A percentile compares a stretch with the other conserved stretches of the same genome.
phyloP scores from a whole-genome alignment of 2,888 invertebrate genomes.

The Eupithecia vulgata region DNA sequence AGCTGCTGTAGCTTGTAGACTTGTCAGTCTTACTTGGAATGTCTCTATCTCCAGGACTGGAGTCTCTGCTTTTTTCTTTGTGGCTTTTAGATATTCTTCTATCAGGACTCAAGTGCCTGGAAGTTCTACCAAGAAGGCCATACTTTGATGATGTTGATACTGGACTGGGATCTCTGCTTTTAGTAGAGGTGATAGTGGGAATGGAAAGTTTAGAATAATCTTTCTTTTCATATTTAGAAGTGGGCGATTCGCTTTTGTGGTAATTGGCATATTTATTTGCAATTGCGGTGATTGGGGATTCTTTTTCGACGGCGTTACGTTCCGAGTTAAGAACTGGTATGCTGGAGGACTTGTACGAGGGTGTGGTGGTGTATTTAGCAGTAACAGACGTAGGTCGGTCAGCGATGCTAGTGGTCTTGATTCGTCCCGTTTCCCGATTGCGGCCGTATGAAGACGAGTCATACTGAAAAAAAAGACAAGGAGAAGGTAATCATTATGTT shows the following conservation, averaged over 20 bases:
- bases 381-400: conserved; percentile 66
- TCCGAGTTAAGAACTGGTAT: conserved; percentile 73
- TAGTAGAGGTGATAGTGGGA: conserved; percentile 63
- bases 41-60: conserved; percentile 83
- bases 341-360: conserved; percentile 78
- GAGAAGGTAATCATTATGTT: neutral
- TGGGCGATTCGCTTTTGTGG: conserved; percentile 58
- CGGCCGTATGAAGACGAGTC: conserved; percentile 73
- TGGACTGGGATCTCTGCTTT: conserved; percentile 85
- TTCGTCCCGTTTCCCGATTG: conserved; percentile 63
- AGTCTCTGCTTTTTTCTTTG: conserved; percentile 81
- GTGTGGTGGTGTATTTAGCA: conserved; percentile 74
- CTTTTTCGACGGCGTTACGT: conserved; percentile 60
- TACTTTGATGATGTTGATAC: conserved; percentile 74
- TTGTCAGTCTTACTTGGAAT: conserved; percentile 84
- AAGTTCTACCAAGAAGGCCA: conserved; percentile 67
- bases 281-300: conserved; percentile 72
- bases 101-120: conserved; percentile 81
- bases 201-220: conserved; percentile 78
- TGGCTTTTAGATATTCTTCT: conserved; percentile 68
- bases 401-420: conserved; percentile 53
- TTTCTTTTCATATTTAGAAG: conserved; percentile 72
- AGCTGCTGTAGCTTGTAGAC: conserved; percentile 78
- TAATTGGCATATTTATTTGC: conserved; percentile 75
- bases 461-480: conserved; percentile 68